Base-by-base conservation (phyloP, 2,113 vertebrate genomes). In the Sminthopsis crassicaudata region DNA sequence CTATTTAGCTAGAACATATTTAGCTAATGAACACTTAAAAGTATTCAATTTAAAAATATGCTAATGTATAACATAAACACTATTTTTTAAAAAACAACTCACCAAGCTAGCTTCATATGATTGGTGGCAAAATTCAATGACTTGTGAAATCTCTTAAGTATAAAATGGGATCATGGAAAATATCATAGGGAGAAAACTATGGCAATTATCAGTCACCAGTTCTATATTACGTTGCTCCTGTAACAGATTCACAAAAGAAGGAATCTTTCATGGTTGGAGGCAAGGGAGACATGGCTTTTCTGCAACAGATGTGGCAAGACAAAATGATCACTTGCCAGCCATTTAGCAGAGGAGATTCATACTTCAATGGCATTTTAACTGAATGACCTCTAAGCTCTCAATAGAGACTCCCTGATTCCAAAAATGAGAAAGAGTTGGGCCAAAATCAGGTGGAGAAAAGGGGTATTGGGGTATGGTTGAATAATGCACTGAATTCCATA, bases 371-470 rank as follows among this genome's bases (percentile, higher is more conserved):
- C 36, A n/a, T 16, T 19, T 23, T 19, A 84, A 84, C 67, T 42
- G 16, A 84, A 84, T 8, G 7, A 84, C 19, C 19, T 84, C 16
- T 23, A 84, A 84, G 67, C 16, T 84, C 36, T n/a, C n/a, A 8
- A 84, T 2, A 84, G n/a, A 84, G 36, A 84, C n/a, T 84, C 2
- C 23, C 67, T 84, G 67, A 42, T 84, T 84, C 36, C 23, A 42
- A 30, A 94, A 97, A 92, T 91, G 76, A 94, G 95, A 93, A 93
- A 53, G 93, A 97, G 94, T 92, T 92, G 84, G 89, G 60, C 19
- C 60, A 84, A 84, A 84, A 42, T 23, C 19, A 84, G 19, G 36
- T 84, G n/a, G 19, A 84, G 19, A n/a, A 42, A 84, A 84, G n/a
- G 19, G 42, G 19, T 5, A 23, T 23, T 42, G n/a, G 30, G 36